phyloP scores from a whole-genome alignment of 2,113 vertebrate species.

The Pterophyllum scalare region DNA sequence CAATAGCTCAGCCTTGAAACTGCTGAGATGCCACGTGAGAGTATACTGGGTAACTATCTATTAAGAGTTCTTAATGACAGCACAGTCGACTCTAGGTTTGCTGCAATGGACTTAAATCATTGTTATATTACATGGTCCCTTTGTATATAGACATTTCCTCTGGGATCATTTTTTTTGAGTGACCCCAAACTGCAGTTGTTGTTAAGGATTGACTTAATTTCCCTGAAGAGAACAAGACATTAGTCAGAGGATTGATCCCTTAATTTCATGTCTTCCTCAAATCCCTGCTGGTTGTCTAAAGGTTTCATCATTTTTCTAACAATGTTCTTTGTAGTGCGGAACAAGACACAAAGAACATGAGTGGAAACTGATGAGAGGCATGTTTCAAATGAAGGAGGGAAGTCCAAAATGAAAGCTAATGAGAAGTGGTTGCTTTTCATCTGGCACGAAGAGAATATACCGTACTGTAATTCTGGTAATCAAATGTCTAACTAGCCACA shows the following conservation, averaged over 20 bases:
- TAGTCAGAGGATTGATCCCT: constrained; percentile 7
- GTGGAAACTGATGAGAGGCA: background rate
- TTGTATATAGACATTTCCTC: background rate
- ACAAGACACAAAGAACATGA: background rate
- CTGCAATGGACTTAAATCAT: constrained; percentile 2
- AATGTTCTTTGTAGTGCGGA: background rate
- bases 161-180: constrained; percentile 8
- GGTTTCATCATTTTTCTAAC: constrained; percentile 1
- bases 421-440: constrained; percentile 14
- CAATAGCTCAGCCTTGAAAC: constrained; percentile 30
- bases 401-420: background rate
- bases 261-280: background rate
- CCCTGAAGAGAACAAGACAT: constrained; percentile 56
- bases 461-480: background rate
- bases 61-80: constrained; percentile 8
- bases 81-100: background rate
- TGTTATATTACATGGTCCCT: background rate
- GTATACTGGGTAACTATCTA: background rate
- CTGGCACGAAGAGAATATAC: background rate
- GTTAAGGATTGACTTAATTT: constrained; percentile 49
- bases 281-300: background rate
- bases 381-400: background rate
- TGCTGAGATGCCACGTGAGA: background rate
- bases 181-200: constrained; percentile 31
- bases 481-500: background rate